Evolutionary conservation across 2,113 vertebrate genomes (phyloP), one percentile per base, ranked within the genome.

Genomic region (Lates calcarifer): DNA sequence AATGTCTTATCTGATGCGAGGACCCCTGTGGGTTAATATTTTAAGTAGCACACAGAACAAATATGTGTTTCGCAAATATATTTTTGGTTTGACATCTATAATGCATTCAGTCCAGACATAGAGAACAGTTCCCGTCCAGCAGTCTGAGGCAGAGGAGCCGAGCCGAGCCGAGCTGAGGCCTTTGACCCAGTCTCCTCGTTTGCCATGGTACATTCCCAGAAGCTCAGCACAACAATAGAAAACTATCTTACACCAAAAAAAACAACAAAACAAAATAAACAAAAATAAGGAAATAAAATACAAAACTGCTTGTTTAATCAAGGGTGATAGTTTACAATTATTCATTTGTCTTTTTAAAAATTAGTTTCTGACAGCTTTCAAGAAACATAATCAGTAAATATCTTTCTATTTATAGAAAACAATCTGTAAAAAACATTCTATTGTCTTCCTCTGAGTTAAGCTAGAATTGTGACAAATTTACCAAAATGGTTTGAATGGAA

Each of bases 61-160:
- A 15, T 53, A 51, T 20, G 35, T 67, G 66, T 92, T 89, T 92
- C 86, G 90, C 82, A 92, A 93, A 90, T 93, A 91, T 94, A 94
- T 94, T 95, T 95, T 95, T 92, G 93, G 91, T 94, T 93, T 86
- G 85, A 94, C 89, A 92, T 92, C 82, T 89, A 90, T 90, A 92
- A 87, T 91, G 87, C 87, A 91, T 92, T 91, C 85, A 92, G 82
- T 93, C 74, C 86, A 91, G 89, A 92, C 70, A 77, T 2, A 87
- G 68, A 86, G 78, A 84, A 85, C 84, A 90, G 49, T 57, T 87
- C 81, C 58, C 74, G 79, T 81, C 70, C 62, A 89, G 64, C 62
- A 75, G 75, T 58, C 61, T 72, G 87, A 81, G 77, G 56, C 20
- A 1, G 6, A 39, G 47, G 73, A 70, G 18, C 39, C 15, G 43